These are phyloP conservation scores for Clarias macrocephalus DNA, from an alignment of 2,113 vertebrate species.

Conservation along the genomic window DNA sequence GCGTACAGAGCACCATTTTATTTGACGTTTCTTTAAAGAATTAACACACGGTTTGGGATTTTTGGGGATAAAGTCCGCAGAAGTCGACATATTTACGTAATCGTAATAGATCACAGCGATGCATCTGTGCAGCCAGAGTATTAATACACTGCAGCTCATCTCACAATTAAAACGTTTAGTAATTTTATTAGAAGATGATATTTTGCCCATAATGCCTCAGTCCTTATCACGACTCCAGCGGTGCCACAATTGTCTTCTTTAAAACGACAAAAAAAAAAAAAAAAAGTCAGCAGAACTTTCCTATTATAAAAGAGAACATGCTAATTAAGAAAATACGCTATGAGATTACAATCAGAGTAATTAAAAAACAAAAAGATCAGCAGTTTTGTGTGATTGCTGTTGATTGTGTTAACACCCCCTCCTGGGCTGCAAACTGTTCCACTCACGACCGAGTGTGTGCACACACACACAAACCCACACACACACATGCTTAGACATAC, in stretches of 20 bases:
- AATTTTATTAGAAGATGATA: not conserved
- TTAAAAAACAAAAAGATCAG: constrained; percentile 28
- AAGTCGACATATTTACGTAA: too few relatives aligned
- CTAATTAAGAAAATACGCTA: constrained; percentile 8
- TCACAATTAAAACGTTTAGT: not conserved
- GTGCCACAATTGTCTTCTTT: not conserved
- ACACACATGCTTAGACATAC: constrained; percentile 8
- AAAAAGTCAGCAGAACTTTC: not conserved
- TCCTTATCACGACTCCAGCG: not conserved
- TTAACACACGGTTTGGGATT: too few relatives aligned
- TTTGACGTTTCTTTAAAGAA: too few relatives aligned
- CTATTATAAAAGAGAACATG: not conserved
- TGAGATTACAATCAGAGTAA: constrained; percentile 11
- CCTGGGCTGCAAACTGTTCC: constrained; percentile 72
- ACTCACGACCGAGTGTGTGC: constrained; percentile 44
- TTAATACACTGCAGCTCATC: too few relatives aligned
- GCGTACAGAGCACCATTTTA: too few relatives aligned
- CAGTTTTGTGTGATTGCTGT: constrained; percentile 55
- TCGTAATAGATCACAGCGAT: too few relatives aligned
- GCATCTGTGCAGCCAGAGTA: too few relatives aligned
- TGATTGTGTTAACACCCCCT: constrained; percentile 77
- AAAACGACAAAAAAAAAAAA: too few relatives aligned
- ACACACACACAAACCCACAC: constrained; percentile 43
- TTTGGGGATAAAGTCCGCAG: too few relatives aligned
- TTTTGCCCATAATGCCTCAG: not conserved